A percentile compares a stretch with the other conserved stretches of the same genome.
phyloP scores from a whole-genome alignment of 2,888 invertebrate genomes.

The Anthophora plumipes region DNA sequence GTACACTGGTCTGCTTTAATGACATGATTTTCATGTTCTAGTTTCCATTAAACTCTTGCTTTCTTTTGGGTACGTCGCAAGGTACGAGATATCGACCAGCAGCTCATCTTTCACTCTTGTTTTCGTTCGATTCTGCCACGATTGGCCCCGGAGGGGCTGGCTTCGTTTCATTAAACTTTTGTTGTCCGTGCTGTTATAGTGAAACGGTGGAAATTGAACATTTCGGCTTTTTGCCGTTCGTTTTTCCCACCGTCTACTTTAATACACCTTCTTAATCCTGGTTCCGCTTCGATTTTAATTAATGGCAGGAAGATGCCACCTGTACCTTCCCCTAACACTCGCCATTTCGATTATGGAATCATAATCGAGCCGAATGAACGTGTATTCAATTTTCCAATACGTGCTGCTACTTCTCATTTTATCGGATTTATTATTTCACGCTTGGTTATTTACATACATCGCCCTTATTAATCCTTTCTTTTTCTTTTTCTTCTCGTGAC shows the following conservation, averaged over 20 bases:
- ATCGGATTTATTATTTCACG: no score
- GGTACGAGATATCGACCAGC: conserved; percentile 8
- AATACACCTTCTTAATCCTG: background rate
- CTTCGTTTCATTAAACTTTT: conserved; percentile 31
- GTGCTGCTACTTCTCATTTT: no score
- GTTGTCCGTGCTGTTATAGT: background rate
- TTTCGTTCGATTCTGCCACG: conserved; percentile 35
- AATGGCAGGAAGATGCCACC: conserved; percentile 2
- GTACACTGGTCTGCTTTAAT: conserved; percentile 24
- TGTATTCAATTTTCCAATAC: background rate
- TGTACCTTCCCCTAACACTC: background rate
- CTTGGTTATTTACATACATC: no score
- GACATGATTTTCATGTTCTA: conserved; percentile 52
- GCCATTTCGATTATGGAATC: background rate
- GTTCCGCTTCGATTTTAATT: conserved; percentile 20
- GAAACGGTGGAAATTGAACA: conserved; percentile 16
- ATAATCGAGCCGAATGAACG: background rate
- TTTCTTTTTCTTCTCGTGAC: no score
- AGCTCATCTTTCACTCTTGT: conserved; percentile 48
- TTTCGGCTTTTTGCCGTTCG: background rate
- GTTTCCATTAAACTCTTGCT: conserved; percentile 52
- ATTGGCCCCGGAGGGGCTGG: background rate
- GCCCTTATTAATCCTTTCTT: no score
- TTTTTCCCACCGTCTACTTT: background rate
- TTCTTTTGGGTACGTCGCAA: conserved; percentile 23